These are phyloP conservation scores for Tupaia chinensis DNA, from an alignment of 2,113 vertebrate species.

Conservation along the genomic window DNA sequence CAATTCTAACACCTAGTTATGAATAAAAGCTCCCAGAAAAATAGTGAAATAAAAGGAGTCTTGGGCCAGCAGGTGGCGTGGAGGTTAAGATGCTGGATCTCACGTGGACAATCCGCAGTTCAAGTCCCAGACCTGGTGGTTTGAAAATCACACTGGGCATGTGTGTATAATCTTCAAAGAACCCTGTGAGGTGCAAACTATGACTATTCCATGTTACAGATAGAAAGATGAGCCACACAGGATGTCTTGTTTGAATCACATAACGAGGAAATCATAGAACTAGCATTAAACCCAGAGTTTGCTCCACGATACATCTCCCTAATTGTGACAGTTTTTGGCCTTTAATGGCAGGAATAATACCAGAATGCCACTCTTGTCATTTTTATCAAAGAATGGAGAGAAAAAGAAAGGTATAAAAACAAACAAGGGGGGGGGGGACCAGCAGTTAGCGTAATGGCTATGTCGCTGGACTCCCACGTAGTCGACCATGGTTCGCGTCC, in stretches of 20 bases:
- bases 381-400: neutral
- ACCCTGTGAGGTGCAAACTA: neutral
- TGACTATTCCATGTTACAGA: neutral
- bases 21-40: neutral
- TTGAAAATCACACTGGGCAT: no score
- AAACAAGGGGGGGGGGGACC: no score
- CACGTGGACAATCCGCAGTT: no score
- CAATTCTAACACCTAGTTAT: neutral
- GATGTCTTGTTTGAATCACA: neutral
- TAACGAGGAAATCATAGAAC: neutral
- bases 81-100: no score
- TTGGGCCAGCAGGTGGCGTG: neutral
- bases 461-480: no score
- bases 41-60: neutral
- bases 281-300: neutral
- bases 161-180: neutral
- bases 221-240: neutral
- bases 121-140: no score
- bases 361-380: neutral
- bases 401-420: neutral
- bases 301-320: neutral
- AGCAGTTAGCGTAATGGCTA: no score
- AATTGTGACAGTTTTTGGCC: neutral
- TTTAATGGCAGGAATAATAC: neutral
- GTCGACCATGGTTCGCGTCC: no score